These are phyloP conservation scores for Echinarachnius parma DNA, from an alignment of 53 echinoderm and acorn worm species.

Conservation along the genomic window DNA sequence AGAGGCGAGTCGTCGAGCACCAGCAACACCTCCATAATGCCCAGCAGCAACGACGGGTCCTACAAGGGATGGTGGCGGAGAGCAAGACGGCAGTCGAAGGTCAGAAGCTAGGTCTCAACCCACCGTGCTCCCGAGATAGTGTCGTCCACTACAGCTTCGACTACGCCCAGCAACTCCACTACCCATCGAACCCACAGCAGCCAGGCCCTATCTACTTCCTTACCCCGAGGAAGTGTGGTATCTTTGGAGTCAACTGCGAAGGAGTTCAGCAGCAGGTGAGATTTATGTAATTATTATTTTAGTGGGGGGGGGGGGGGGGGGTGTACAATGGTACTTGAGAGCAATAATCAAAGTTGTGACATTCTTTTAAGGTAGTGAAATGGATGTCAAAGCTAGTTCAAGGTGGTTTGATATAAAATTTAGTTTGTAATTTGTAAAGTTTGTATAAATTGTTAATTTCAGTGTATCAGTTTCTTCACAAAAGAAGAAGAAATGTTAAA, in stretches of 20 bases:
- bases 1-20: slow-evolving; percentile 13
- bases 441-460: too few species aligned
- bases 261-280: slow-evolving; percentile 32
- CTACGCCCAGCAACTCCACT: slow-evolving; percentile 47
- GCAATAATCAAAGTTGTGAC: too few species aligned
- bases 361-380: too few species aligned
- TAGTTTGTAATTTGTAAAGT: too few species aligned
- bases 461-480: too few species aligned
- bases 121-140: slow-evolving; percentile 11
- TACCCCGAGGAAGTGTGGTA: slow-evolving; percentile 44
- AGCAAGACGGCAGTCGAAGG: neutral
- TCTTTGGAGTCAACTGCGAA: slow-evolving; percentile 55
- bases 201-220: slow-evolving; percentile 55
- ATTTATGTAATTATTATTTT: too few species aligned
- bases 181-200: slow-evolving; percentile 45
- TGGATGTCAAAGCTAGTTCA: too few species aligned
- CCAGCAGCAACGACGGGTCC: slow-evolving; percentile 22
- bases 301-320: too few species aligned
- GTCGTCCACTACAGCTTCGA: slow-evolving; percentile 67
- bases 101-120: slow-evolving; percentile 23
- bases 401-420: too few species aligned
- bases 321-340: too few species aligned
- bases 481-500: too few species aligned
- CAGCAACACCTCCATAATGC: slow-evolving; percentile 48
- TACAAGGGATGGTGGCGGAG: too few species aligned